Evolutionary conservation across 2,797 vertebrate species (phyloP), one percentile per base, ranked within the genome.

Genomic region (Columba guinea): DNA sequence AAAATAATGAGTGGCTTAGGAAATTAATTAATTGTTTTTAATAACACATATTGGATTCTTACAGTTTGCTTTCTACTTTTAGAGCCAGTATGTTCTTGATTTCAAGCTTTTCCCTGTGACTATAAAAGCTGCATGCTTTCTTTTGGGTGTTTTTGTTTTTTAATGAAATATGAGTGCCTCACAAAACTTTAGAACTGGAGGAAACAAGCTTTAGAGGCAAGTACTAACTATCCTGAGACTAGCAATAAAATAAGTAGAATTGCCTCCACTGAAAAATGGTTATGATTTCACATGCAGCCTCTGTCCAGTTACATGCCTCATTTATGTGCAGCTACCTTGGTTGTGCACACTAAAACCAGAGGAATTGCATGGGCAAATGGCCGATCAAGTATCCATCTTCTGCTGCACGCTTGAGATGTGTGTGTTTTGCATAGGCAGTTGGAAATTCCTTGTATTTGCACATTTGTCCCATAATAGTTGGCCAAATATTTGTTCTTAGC

Each of bases 51-150:
- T 78, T 32, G 14, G 13, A 90, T 93, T 93, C 81, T 96, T 97
- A 93, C 93, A 91, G 88, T 90, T 96, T 94, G 51, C 81, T 89
- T 97, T 93, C 92, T 96, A 83, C 86, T 95, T 95, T 95, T 93
- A 95, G 75, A 84, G 65, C 73, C 49, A 39, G 69, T 85, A 53
- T 75, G 65, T 91, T 97, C 92, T 94, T 91, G 73, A 89, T 96
- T 96, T 96, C 60, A 84, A 60, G 77, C 70, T 93, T 96, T 95
- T 96, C 58, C 79, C 39, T 59, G 63, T 75, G 93, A 92, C 86
- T 59, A 37, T 85, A 92, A 94, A 81, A 87, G 62, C 84, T 81
- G 65, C 44, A 49, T 67, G 52, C 84, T 91, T 94, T 80, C 82
- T 88, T 95, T 92, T 51, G 68, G 26, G 55, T 93, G 55, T 67